phyloP scores from a whole-genome alignment of 2,888 invertebrate genomes.

The Thalpophila matura region DNA sequence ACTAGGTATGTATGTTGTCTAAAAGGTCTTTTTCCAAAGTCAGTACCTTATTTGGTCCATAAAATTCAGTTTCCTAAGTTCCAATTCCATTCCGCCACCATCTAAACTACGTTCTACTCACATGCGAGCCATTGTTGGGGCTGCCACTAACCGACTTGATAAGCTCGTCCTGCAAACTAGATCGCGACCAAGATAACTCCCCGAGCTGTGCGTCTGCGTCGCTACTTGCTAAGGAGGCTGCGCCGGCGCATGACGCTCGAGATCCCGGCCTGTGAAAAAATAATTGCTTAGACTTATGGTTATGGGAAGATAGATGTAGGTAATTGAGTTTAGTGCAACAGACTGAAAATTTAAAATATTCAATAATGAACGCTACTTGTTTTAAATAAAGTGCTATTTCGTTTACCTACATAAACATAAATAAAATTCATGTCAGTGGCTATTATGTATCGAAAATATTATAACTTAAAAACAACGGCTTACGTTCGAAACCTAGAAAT shows the following conservation, averaged over 20 bases:
- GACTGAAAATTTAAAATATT: too few species aligned
- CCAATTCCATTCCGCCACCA: conserved; percentile 24
- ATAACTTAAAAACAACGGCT: conserved; percentile 19
- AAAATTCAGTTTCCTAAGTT: not conserved
- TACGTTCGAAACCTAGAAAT: conserved; percentile 33
- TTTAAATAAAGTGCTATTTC: not conserved
- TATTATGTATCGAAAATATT: conserved; percentile 1
- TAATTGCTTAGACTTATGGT: not conserved
- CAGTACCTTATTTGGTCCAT: conserved; percentile 14
- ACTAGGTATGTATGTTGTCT: not conserved
- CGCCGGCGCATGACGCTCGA: conserved; percentile 91
- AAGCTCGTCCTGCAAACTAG: conserved; percentile 93
- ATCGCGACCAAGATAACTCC: conserved; percentile 92
- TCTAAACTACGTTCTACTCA: conserved; percentile 75
- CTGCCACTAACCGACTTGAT: conserved; percentile 92
- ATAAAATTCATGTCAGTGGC: not conserved
- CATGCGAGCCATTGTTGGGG: conserved; percentile 84
- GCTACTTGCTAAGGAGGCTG: conserved; percentile 89
- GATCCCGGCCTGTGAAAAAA: conserved; percentile 81
- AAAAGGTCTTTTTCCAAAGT: conserved; percentile 9
- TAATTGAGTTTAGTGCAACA: not conserved
- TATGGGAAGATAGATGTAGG: not conserved
- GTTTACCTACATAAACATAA: not conserved
- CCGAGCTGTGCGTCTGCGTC: conserved; percentile 87
- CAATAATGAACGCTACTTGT: too few species aligned